Evolutionary conservation across 2,888 invertebrate species (phyloP), one percentile per base, ranked within the genome.

Genomic region (Caenorhabditis doughertyi): DNA sequence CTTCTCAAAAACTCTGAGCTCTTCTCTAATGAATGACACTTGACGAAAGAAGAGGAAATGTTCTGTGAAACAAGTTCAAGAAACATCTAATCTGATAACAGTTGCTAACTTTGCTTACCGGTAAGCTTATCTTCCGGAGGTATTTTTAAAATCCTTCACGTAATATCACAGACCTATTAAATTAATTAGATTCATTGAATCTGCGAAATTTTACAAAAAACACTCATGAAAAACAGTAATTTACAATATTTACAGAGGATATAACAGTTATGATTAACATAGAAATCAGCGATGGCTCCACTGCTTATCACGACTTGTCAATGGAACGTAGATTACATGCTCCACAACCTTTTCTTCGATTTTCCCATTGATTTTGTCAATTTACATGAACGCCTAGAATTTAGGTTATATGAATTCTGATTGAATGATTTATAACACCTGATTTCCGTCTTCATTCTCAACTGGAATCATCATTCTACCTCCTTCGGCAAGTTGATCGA

Each of bases 291-390:
- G 49, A 32, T 25, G 23, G 16, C 51, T 77, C 77, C 68, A 77
- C 35, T 77, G 77, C 16, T 68, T 23, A 25, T 77, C 77, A 18
- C 77, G 77, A 13, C 97, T 97, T 0, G 98, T 98, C 56, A 99
- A 94, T 0, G 98, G 98, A 42, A 99, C 98, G 92, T 97, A 99
- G 88, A 97, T 95, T 13, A 99, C 99, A 51, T 96, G 96, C 96
- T 98, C 97, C 11, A 99, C 93, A 51, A 94, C 94, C 47, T 84
- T 83, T 87, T 95, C 95, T 5, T 55, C 39, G 32, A 89, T 58
- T 81, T 95, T 93, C 8, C 98, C 98, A 92, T 96, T 95, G 2
- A 93, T 94, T 93, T 98, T 98, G 92, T 99, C 98, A 76, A 98
- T 95, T 94, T 96, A 94, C 92, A 95, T 95, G 88, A 99, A 94